phyloP scores from a whole-genome alignment of 1,140 invertebrate species.

The Monomorium pharaonis region DNA sequence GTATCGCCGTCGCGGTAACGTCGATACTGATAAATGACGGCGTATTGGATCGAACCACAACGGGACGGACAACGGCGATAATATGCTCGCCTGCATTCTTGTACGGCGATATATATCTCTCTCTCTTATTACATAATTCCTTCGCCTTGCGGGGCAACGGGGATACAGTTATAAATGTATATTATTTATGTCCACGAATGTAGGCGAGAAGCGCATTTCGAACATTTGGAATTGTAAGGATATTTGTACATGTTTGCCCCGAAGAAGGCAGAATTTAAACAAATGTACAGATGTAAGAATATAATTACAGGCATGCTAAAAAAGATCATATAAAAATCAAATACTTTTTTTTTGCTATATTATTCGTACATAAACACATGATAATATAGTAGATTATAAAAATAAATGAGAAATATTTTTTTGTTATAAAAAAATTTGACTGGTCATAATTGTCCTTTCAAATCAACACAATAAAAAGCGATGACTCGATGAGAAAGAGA shows the following conservation, averaged over 20 bases:
- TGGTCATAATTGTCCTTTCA: not conserved
- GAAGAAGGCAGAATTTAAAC: not conserved
- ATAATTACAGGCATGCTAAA: not conserved
- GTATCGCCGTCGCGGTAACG: slow-evolving; percentile 23
- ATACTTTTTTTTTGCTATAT: not conserved
- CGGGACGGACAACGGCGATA: slow-evolving; percentile 46
- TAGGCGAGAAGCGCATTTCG: not conserved
- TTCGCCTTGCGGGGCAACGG: not conserved
- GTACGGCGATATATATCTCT: slow-evolving; percentile 41
- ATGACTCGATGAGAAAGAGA: not conserved
- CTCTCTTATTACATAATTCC: slow-evolving; percentile 40
- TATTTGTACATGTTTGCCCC: not conserved
- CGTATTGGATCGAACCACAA: slow-evolving; percentile 32
- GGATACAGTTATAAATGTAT: slow-evolving; percentile 14
- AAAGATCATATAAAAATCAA: not conserved
- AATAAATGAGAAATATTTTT: not conserved
- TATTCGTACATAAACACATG: not conserved
- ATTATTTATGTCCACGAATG: slow-evolving; percentile 11
- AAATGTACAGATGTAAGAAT: not conserved
- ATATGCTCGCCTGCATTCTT: slow-evolving; percentile 52
- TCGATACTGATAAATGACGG: slow-evolving; percentile 69
- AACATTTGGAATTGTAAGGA: not conserved
- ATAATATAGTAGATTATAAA: not conserved
- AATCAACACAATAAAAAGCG: not conserved
- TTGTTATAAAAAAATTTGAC: not conserved